Evolutionary conservation across 2,113 vertebrate species (phyloP).

Genomic region (Lipophrys pholis): DNA sequence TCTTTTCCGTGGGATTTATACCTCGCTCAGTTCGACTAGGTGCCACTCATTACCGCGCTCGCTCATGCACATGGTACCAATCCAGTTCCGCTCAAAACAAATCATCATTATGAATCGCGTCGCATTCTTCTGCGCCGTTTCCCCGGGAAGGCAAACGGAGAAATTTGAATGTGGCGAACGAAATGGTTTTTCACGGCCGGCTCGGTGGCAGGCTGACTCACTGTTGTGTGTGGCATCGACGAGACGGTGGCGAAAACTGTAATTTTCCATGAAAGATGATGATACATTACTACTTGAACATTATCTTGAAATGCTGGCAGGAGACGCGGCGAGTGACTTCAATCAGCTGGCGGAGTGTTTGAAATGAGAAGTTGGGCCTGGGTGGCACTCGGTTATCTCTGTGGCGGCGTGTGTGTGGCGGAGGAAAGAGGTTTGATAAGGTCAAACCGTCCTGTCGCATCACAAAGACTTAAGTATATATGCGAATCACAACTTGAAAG

Average conservation of each 20-base stretch:
- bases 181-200: neutral
- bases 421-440: too few species aligned
- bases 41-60: constrained; percentile 15
- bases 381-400: constrained; percentile 5
- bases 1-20: neutral
- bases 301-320: neutral
- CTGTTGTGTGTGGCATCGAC: neutral
- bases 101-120: constrained; percentile 11
- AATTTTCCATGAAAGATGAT: constrained; percentile 14
- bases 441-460: too few species aligned
- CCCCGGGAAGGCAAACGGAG: neutral
- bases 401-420: neutral
- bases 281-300: neutral
- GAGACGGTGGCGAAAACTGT: neutral
- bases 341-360: neutral
- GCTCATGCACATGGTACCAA: constrained; percentile 14
- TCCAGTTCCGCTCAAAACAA: constrained; percentile 9
- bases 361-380: constrained; percentile 2
- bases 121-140: constrained; percentile 14
- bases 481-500: too few species aligned
- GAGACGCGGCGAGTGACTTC: neutral
- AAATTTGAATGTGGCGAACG: neutral
- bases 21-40: constrained; percentile 36
- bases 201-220: constrained; percentile 15
- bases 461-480: too few species aligned